Conservation (phyloP, 1,140 invertebrate genomes). For the Centruroides sculpturatus region DNA sequence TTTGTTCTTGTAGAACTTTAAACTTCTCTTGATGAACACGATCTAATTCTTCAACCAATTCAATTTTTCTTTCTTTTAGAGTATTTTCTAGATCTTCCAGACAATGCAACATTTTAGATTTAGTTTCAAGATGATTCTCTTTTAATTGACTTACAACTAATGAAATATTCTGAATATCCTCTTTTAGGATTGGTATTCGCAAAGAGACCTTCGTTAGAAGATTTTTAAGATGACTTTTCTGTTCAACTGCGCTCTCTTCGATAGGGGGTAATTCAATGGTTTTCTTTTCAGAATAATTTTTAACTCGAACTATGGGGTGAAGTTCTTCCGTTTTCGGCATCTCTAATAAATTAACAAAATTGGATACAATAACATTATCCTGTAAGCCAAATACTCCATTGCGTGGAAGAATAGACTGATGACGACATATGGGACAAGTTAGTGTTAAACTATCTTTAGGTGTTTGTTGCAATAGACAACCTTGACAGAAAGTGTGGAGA, state of each 20-base stretch:
- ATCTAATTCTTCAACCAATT: conserved; percentile 29
- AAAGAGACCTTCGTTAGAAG: conserved; percentile 22
- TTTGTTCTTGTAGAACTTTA: conserved; percentile 29
- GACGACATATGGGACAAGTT: conserved; percentile 37
- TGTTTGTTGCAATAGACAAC: conserved; percentile 27
- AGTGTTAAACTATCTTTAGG: conserved; percentile 34
- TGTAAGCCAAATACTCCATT: conserved; percentile 35
- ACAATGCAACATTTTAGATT: conserved; percentile 12
- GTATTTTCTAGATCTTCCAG: background rate
- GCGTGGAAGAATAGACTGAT: conserved; percentile 37
- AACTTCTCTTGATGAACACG: conserved; percentile 29
- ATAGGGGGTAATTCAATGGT: too few relatives aligned
- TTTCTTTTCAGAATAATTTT: conserved; percentile 10
- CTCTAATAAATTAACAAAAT: conserved; percentile 30
- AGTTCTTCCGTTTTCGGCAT: conserved; percentile 12
- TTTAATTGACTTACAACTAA: conserved; percentile 30
- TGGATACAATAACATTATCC: conserved; percentile 33
- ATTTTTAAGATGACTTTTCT: conserved; percentile 21
- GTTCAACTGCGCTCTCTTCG: conserved; percentile 2
- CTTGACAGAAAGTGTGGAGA: conserved; percentile 31
- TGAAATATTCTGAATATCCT: conserved; percentile 34
- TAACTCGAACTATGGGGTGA: conserved; percentile 18
- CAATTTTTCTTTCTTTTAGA: conserved; percentile 24
- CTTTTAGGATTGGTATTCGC: conserved; percentile 33
- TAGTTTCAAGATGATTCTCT: conserved; percentile 33